A percentile compares a stretch with the other conserved stretches of the same genome.
These are phyloP conservation scores for Entomobrya proxima DNA, from an alignment of 2,888 invertebrate species.

Conservation along the genomic window DNA sequence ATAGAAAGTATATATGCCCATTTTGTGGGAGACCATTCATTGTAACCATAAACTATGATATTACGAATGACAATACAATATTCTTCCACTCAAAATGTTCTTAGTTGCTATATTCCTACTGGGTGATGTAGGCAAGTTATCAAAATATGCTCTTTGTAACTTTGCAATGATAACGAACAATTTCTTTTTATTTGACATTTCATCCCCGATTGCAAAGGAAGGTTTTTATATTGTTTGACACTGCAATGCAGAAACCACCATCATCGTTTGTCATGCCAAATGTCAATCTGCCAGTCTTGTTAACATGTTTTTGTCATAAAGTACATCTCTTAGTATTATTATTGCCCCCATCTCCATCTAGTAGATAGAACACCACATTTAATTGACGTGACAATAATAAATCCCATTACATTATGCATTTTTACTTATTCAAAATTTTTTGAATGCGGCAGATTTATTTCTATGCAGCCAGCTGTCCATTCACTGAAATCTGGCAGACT, in stretches of 20 bases:
- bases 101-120: too few relatives aligned
- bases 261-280: constrained; percentile 24
- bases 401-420: background rate
- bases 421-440: background rate
- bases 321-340: background rate
- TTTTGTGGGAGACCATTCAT: too few relatives aligned
- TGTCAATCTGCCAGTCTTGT: background rate
- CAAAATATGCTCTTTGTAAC: background rate
- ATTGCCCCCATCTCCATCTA: background rate
- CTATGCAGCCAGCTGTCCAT: background rate
- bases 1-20: too few relatives aligned
- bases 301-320: background rate
- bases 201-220: background rate
- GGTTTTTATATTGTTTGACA: background rate
- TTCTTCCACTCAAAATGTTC: too few relatives aligned
- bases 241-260: background rate
- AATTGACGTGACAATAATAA: constrained; percentile 46
- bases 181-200: constrained; percentile 1
- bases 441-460: background rate
- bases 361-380: background rate
- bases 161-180: too few relatives aligned
- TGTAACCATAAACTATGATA: too few relatives aligned
- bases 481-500: background rate
- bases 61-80: too few relatives aligned
- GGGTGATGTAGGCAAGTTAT: too few relatives aligned